Conservation (phyloP, 2,113 vertebrate species). For the Pagrus major region DNA sequence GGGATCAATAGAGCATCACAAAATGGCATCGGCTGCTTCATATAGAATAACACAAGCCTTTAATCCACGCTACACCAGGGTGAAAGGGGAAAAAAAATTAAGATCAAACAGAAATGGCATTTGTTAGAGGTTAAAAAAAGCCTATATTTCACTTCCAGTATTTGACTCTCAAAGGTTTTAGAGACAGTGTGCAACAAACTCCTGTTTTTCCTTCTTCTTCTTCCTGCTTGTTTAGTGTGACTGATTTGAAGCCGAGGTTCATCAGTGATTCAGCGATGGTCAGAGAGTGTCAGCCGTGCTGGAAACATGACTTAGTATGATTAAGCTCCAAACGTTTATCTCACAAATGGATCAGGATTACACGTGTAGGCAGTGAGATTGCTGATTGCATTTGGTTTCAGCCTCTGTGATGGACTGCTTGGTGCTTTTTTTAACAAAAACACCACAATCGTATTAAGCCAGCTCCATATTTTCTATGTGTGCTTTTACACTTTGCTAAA, state of each 20-base stretch:
- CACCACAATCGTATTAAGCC: conserved; percentile 3
- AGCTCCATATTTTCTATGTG: conserved; percentile 9
- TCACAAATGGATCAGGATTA: conserved; percentile 47
- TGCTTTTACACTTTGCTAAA: conserved; percentile 50
- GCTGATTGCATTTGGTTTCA: conserved; percentile 12
- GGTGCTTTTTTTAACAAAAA: conserved; percentile 1
- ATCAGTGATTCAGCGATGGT: conserved; percentile 47
- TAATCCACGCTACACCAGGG: conserved; percentile 31
- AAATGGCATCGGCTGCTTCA: conserved; percentile 36
- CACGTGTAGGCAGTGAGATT: conserved; percentile 41
- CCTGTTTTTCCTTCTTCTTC: not conserved
- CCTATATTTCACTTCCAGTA: conserved; percentile 6
- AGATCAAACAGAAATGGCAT: conserved; percentile 47
- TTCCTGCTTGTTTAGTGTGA: not conserved
- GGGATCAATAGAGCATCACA: conserved; percentile 59
- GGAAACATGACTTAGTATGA: conserved; percentile 59
- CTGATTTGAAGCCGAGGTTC: conserved; percentile 30
- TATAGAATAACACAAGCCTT: conserved; percentile 52
- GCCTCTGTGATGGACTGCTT: not conserved
- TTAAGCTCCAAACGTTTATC: conserved; percentile 53
- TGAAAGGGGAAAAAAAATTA: not conserved
- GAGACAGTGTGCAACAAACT: conserved; percentile 28
- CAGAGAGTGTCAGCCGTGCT: conserved; percentile 23
- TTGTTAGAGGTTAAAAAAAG: conserved; percentile 39
- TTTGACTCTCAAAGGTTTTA: conserved; percentile 28